Evolutionary conservation across 2,888 invertebrate species (phyloP).

Genomic region (Beris chalybata): DNA sequence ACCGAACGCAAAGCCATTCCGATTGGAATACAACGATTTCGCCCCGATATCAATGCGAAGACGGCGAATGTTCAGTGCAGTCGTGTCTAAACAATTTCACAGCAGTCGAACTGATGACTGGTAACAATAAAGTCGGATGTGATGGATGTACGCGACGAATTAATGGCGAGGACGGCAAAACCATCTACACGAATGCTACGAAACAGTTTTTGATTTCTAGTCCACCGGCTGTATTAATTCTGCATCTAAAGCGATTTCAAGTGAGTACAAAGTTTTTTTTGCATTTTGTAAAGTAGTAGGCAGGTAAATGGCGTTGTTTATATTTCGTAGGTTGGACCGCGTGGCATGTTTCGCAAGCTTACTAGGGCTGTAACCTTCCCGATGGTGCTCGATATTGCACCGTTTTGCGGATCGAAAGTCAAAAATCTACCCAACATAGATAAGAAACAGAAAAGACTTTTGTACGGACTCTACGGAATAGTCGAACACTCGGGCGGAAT

Average conservation of each 20-base stretch:
- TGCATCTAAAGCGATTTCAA: slow-evolving; percentile 96
- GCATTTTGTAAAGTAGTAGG: neutral
- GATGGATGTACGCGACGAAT: slow-evolving; percentile 81
- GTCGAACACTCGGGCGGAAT: slow-evolving; percentile 94
- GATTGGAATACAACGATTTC: slow-evolving; percentile 62
- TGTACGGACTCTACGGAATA: slow-evolving; percentile 91
- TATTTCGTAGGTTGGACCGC: slow-evolving; percentile 71
- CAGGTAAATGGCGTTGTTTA: neutral
- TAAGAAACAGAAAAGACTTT: slow-evolving; percentile 67
- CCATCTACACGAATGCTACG: slow-evolving; percentile 78
- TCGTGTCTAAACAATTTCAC: slow-evolving; percentile 94
- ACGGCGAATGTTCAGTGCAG: slow-evolving; percentile 80
- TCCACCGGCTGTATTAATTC: slow-evolving; percentile 90
- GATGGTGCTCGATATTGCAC: slow-evolving; percentile 80
- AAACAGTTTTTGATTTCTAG: slow-evolving; percentile 85
- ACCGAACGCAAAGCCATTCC: slow-evolving; percentile 53
- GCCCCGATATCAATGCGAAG: slow-evolving; percentile 71
- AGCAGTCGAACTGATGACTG: slow-evolving; percentile 84
- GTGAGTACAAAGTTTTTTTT: slow-evolving; percentile 10
- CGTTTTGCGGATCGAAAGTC: slow-evolving; percentile 78
- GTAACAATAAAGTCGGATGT: slow-evolving; percentile 91
- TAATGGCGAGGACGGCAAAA: slow-evolving; percentile 70
- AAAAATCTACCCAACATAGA: slow-evolving; percentile 64
- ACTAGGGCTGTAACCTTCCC: slow-evolving; percentile 87
- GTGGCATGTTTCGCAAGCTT: slow-evolving; percentile 78